Evolutionary conservation across 2,113 vertebrate species (phyloP).

Genomic region (Myodes glareolus): DNA sequence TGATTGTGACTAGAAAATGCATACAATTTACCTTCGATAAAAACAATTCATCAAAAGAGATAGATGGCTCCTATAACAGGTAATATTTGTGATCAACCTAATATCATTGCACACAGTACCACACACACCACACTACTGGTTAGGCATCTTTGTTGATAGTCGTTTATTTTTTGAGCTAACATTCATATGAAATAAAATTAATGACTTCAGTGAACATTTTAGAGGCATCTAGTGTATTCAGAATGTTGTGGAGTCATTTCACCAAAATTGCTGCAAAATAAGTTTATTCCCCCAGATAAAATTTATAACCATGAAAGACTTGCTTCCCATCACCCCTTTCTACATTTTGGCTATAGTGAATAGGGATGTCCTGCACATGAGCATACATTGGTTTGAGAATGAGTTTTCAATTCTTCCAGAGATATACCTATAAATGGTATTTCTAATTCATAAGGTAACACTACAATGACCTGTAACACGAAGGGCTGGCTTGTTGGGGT

Average conservation of each 20-base stretch:
- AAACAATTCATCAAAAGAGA: slow-evolving; percentile 9
- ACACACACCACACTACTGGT: background rate
- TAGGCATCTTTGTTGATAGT: background rate
- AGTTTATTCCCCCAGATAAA: background rate
- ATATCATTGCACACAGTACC: background rate
- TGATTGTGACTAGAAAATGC: slow-evolving; percentile 38
- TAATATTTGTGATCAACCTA: background rate
- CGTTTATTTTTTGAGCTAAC: background rate
- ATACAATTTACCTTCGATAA: slow-evolving; percentile 30
- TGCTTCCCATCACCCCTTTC: background rate
- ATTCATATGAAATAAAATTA: slow-evolving; percentile 24
- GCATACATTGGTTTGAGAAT: background rate
- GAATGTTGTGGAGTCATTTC: background rate
- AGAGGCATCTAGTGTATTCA: background rate
- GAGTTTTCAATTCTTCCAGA: background rate
- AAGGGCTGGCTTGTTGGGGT: no score
- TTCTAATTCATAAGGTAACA: background rate
- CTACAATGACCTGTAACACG: background rate
- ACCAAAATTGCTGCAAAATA: background rate
- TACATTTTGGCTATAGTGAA: background rate
- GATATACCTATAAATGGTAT: background rate
- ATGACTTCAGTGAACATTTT: background rate
- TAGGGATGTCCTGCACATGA: background rate
- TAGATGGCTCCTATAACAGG: slow-evolving; percentile 1
- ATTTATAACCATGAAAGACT: background rate